Conservation (phyloP, 2,797 vertebrate genomes). For the Craterocephalus amniculus region DNA sequence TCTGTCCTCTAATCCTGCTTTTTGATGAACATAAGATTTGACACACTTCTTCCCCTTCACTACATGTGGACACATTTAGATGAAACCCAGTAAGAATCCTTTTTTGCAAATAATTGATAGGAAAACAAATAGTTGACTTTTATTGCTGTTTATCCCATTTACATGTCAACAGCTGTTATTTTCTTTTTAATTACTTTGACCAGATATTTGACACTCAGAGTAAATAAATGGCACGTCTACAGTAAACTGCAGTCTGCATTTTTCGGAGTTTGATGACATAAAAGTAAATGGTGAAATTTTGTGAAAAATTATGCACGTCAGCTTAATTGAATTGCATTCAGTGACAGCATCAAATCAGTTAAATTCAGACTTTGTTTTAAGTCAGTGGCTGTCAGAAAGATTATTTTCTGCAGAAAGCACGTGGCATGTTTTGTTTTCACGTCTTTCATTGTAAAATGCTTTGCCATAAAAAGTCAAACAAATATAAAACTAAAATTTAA, state of each 20-base stretch:
- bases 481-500: neutral
- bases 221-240: neutral
- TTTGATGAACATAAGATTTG: no score
- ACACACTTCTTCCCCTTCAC: neutral
- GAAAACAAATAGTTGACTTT: constrained; percentile 1
- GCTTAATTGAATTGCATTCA: neutral
- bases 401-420: neutral
- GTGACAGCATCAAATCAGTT: neutral
- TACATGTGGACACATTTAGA: neutral
- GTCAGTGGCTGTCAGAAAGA: neutral
- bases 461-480: neutral
- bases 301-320: neutral
- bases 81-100: neutral
- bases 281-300: constrained; percentile 6
- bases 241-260: constrained; percentile 1
- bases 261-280: constrained; percentile 3
- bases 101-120: neutral
- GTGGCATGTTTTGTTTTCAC: neutral
- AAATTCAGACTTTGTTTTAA: neutral
- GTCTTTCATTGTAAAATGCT: neutral
- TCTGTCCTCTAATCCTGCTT: no score
- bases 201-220: neutral
- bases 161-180: neutral
- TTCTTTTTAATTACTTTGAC: neutral
- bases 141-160: neutral